A percentile compares a stretch with the other conserved stretches of the same genome.
These are phyloP conservation scores for Nymphicus hollandicus DNA, from an alignment of 2,113 vertebrate genomes.

Conservation along the genomic window DNA sequence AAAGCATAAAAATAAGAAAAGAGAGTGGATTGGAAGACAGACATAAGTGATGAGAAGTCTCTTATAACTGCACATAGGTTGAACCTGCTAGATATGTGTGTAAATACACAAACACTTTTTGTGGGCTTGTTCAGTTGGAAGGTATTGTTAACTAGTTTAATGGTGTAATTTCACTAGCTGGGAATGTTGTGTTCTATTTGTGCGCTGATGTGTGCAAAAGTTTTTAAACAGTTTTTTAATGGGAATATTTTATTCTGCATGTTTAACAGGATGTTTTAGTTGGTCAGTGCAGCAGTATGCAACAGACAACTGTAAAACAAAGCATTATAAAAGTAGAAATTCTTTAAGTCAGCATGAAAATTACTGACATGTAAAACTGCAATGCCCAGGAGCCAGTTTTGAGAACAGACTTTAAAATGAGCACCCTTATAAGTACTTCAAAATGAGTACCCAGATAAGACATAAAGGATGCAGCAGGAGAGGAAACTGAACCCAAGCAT, in stretches of 20 bases:
- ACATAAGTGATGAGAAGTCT: accelerated
- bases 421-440: neutral
- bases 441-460: neutral
- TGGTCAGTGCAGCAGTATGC: neutral
- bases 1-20: neutral
- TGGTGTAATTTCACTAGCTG: neutral
- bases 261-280: neutral
- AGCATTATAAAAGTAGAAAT: neutral
- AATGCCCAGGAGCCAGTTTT: neutral
- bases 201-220: neutral
- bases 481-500: neutral
- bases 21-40: neutral
- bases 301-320: neutral
- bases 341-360: neutral
- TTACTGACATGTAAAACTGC: neutral
- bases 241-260: neutral
- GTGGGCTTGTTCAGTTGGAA: neutral
- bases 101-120: neutral
- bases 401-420: neutral
- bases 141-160: neutral
- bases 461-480: neutral
- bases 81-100: neutral
- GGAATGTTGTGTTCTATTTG: neutral
- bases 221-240: neutral
- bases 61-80: accelerated